phyloP scores from a whole-genome alignment of 2,113 vertebrate species.

The Dicaeum eximium region DNA sequence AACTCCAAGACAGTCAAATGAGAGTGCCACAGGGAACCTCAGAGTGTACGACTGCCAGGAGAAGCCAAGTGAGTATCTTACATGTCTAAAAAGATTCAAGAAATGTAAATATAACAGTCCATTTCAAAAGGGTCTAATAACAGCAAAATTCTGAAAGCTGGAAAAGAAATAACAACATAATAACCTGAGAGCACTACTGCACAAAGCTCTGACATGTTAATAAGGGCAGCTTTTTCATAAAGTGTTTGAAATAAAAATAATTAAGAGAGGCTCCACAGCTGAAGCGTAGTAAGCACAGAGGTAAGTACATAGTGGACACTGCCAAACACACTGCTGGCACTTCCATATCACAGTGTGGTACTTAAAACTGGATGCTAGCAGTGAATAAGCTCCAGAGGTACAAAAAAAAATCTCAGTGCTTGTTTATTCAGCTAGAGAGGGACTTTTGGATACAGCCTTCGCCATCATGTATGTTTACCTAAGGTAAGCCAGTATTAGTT shows the following conservation, averaged over 20 bases:
- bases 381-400: neutral
- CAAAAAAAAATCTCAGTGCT: neutral
- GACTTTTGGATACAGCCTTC: neutral
- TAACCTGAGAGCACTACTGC: neutral
- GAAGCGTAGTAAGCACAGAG: neutral
- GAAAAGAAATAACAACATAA: neutral
- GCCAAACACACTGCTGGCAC: neutral
- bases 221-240: neutral
- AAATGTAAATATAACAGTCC: neutral
- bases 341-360: neutral
- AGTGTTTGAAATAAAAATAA: neutral
- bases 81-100: neutral
- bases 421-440: neutral
- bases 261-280: neutral
- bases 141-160: neutral
- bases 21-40: accelerated
- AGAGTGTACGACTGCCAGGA: accelerated
- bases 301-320: neutral
- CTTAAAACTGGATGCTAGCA: neutral
- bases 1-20: neutral
- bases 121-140: neutral
- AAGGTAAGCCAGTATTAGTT: neutral
- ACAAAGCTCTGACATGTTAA: neutral
- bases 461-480: neutral
- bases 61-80: neutral